Evolutionary conservation across 1,140 invertebrate species (phyloP).

Genomic region (Lethocerus indicus): DNA sequence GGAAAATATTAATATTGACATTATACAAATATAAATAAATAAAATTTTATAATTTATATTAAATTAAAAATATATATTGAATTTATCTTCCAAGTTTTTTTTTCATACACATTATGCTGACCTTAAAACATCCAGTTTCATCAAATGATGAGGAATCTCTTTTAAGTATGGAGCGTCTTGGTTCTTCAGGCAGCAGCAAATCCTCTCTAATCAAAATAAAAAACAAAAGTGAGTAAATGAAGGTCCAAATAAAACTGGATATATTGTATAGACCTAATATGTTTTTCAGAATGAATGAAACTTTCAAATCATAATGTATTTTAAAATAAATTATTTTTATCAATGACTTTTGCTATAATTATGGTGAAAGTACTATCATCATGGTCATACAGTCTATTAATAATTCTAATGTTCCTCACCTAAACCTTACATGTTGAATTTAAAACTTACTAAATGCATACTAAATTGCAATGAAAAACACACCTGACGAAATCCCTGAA

Average conservation of each 20-base stretch:
- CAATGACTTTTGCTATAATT: neutral
- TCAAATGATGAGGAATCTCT: slow-evolving; percentile 63
- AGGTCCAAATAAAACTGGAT: neutral
- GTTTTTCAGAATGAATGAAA: neutral
- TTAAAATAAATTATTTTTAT: neutral
- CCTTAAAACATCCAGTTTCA: slow-evolving; percentile 39
- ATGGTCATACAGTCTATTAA: neutral
- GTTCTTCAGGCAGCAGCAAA: slow-evolving; percentile 40
- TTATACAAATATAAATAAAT: slow-evolving; percentile 9
- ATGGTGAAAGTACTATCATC: neutral
- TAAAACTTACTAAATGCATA: neutral
- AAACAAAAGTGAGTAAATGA: neutral
- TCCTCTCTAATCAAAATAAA: slow-evolving; percentile 29
- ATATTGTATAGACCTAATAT: neutral
- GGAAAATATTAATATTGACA: too few relatives aligned
- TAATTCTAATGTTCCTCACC: neutral
- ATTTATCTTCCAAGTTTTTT: neutral
- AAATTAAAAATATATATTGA: neutral
- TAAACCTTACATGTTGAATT: neutral
- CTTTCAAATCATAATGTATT: neutral
- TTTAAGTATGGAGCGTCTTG: slow-evolving; percentile 65
- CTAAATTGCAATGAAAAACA: neutral
- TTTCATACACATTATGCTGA: too few relatives aligned
- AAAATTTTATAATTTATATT: neutral
- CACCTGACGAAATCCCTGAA: slow-evolving; percentile 16